Evolutionary conservation across 2,113 vertebrate species (phyloP).

Genomic region (Apus apus): DNA sequence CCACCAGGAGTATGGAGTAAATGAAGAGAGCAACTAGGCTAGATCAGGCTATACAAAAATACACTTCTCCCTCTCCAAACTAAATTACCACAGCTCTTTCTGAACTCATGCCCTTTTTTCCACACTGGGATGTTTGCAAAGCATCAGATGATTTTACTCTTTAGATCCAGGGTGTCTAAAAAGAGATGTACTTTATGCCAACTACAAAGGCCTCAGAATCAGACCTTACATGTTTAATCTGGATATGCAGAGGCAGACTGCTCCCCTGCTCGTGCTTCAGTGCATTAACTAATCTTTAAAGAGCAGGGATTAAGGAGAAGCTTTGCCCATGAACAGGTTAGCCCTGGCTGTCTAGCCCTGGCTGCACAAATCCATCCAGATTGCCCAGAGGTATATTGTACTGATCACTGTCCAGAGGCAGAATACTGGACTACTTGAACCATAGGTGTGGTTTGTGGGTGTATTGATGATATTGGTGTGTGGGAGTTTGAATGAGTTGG

Average conservation of each 20-base stretch:
- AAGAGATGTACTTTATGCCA: background rate
- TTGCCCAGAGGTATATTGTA: background rate
- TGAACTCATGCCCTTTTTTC: background rate
- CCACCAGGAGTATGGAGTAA: background rate
- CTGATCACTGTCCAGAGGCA: background rate
- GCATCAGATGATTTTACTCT: background rate
- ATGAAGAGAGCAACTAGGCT: background rate
- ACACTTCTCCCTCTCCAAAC: background rate
- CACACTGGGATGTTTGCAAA: background rate
- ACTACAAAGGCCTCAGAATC: background rate
- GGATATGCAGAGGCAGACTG: background rate
- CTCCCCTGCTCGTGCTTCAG: slow-evolving; percentile 4
- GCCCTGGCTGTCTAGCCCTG: background rate
- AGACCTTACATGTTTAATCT: background rate
- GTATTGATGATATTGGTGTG: background rate
- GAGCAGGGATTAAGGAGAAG: slow-evolving; percentile 36
- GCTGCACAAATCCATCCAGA: background rate
- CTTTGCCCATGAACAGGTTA: slow-evolving; percentile 21
- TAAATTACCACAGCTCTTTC: background rate
- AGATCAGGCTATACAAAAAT: background rate
- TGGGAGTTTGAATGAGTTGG: background rate
- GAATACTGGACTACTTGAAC: background rate
- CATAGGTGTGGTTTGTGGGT: background rate
- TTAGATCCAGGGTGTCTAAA: background rate
- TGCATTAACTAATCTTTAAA: slow-evolving; percentile 48